A percentile compares a stretch with the other conserved stretches of the same genome.
These are phyloP conservation scores for Phodopus roborovskii DNA, from an alignment of 2,113 vertebrate genomes.

Conservation along the genomic window DNA sequence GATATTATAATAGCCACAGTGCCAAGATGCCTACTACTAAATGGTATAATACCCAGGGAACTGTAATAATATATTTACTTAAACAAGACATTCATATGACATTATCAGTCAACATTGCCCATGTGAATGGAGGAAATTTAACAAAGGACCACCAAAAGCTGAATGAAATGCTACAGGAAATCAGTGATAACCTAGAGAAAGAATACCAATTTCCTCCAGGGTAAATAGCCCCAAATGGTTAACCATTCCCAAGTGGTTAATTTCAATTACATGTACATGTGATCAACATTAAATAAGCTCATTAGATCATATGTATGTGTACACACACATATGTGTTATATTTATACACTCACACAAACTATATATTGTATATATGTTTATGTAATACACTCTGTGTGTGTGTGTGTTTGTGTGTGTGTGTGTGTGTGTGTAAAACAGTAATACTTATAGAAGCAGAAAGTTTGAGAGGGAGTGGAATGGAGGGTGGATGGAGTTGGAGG, in stretches of 20 bases:
- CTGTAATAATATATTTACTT: neutral
- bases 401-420: too few species aligned
- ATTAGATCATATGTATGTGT: neutral
- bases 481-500: neutral
- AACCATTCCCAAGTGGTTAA: neutral
- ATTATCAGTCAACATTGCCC: neutral
- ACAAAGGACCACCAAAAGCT: neutral
- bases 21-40: neutral
- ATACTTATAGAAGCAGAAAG: neutral
- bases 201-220: neutral
- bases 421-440: neutral
- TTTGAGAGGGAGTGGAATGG: neutral
- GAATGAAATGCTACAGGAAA: too few species aligned
- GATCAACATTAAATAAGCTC: neutral
- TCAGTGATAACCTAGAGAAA: neutral
- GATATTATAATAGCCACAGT: neutral
- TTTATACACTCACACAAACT: neutral
- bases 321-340: too few species aligned
- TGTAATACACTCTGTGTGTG: too few species aligned
- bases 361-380: too few species aligned
- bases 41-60: too few species aligned
- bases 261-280: neutral
- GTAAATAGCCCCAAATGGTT: neutral
- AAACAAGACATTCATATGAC: neutral
- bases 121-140: too few species aligned